phyloP scores from a whole-genome alignment of 2,797 vertebrate genomes.

The Fratercula arctica region DNA sequence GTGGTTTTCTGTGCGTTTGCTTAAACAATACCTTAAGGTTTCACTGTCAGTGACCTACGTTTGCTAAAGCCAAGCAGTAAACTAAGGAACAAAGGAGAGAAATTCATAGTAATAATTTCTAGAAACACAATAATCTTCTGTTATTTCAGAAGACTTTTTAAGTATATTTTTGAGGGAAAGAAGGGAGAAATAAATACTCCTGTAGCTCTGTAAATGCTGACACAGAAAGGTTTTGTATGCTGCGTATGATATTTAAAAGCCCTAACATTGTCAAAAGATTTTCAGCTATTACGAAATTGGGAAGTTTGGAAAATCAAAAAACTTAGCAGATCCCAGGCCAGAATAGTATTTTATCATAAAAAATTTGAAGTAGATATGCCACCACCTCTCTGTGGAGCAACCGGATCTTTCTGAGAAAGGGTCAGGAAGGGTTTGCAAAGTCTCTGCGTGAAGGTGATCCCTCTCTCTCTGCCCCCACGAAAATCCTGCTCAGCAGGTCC shows the following conservation, averaged over 20 bases:
- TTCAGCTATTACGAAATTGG: not conserved
- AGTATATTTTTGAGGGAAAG: not conserved
- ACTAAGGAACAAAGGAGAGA: not conserved
- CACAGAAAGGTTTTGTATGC: not conserved
- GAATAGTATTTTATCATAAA: not conserved
- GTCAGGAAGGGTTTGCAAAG: not conserved
- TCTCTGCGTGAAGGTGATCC: not conserved
- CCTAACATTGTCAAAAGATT: not conserved
- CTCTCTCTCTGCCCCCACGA: not conserved
- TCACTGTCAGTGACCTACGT: accelerated
- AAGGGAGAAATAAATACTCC: not conserved
- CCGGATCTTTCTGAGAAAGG: not conserved
- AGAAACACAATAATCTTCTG: not conserved
- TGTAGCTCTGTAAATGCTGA: not conserved
- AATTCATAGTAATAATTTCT: not conserved
- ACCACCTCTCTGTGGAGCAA: not conserved
- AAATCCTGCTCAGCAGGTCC: not conserved
- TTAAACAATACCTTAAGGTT: not conserved
- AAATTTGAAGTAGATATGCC: not conserved
- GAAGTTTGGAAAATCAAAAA: not conserved
- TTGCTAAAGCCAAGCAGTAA: not conserved
- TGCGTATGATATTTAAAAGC: not conserved
- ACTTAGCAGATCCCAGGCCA: not conserved
- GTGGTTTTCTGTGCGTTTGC: not conserved
- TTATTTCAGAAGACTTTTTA: not conserved